These are phyloP conservation scores for Bombus terrestris DNA, from an alignment of 1,140 invertebrate genomes.

Conservation along the genomic window DNA sequence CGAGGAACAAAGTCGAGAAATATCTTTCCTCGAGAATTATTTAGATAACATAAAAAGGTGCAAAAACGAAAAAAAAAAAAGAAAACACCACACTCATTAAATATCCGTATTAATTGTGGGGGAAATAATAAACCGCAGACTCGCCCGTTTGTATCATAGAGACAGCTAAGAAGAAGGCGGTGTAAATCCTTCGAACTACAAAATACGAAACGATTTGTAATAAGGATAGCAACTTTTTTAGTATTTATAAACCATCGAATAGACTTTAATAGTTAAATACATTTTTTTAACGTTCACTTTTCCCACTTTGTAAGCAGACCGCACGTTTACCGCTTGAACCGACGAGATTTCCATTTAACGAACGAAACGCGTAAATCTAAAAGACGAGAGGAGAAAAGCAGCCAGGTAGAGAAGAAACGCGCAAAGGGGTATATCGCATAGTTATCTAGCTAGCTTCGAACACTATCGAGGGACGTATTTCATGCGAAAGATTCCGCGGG, in stretches of 20 bases:
- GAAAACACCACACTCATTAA: background rate
- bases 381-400: background rate
- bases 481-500: slow-evolving; percentile 30
- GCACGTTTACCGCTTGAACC: slow-evolving; percentile 23
- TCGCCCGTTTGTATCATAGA: slow-evolving; percentile 3
- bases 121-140: background rate
- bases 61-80: no score
- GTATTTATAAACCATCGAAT: slow-evolving; percentile 57
- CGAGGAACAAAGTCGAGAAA: no score
- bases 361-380: slow-evolving; percentile 14
- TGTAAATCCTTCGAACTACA: slow-evolving; percentile 20
- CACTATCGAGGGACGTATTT: background rate
- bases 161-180: background rate
- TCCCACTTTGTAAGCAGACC: slow-evolving; percentile 26
- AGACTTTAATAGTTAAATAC: slow-evolving; percentile 45
- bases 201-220: slow-evolving; percentile 46
- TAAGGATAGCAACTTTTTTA: slow-evolving; percentile 57
- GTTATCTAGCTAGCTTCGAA: slow-evolving; percentile 17
- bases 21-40: background rate
- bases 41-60: background rate
- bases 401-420: background rate
- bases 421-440: background rate
- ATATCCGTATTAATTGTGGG: background rate
- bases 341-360: slow-evolving; percentile 16
- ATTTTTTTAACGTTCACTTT: slow-evolving; percentile 58